Evolutionary conservation across 2,113 vertebrate species (phyloP), one percentile per base, ranked within the genome.

Genomic region (Ceyx cyanopectus): DNA sequence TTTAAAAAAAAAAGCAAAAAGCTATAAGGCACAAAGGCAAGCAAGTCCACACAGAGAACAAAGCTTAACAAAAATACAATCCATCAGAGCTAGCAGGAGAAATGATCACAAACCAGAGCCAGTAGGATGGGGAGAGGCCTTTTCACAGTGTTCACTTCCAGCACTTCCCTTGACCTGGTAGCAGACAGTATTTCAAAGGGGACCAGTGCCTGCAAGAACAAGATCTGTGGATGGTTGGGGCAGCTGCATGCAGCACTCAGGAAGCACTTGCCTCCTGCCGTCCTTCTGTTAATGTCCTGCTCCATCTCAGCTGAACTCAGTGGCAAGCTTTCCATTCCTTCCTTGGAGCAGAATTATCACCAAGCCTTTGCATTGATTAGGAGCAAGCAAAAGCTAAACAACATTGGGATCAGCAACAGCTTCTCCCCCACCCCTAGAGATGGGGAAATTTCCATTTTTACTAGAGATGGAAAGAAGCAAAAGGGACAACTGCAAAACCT

Each of bases 31-130:
- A 81, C 68, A 93, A 89, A 94, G 67, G 68, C 78, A 89, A 46
- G 63, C 94, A 96, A 92, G 57, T 73, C 89, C 95, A 93, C 83
- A 82, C 24, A 45, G 54, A 86, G 46, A 72, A 65, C 86, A 92
- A 90, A 81, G 81, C 77, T 92, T 77, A 82, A 95, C 81, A 88
- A 92, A 94, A 93, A 56, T 48, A 89, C 79, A 83, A 81, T 88
- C 77, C 77, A 37, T 77, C 56, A 80, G 63, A 78, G 37, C 74
- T 91, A 95, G 66, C 53, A 92, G 53, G 54, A 89, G 90, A 82
- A 94, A 91, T 76, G 82, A 87, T 73, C 74, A 72, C 66, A 80
- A 81, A 60, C 56, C 63, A 77, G 34, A 30, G 32, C 53, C 57
- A 68, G 62, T 41, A 45, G 41, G 50, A 65, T 68, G 50, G 48